Evolutionary conservation across 2,797 vertebrate species (phyloP), one percentile per base, ranked within the genome.

Genomic region (Cyprinodon diabolis): DNA sequence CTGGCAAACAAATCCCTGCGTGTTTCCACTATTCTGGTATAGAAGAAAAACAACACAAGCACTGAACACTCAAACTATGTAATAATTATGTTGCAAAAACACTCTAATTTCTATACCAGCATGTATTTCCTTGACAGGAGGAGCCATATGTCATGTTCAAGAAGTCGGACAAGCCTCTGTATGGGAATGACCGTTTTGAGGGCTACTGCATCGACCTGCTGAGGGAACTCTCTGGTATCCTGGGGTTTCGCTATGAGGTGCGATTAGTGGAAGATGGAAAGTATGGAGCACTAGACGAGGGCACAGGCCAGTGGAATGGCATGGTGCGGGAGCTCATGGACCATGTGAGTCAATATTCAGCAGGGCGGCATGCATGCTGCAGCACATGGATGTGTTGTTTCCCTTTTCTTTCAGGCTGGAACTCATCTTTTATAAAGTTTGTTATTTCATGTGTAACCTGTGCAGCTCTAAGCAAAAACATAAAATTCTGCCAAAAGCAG

Each of bases 261-360:
- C 92, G 93, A 6, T 54, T 95, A 70, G 95, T 95, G 76, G 94
- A 95, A 71, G 95, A 95, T 5, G 94, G 93, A 48, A 94, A 84
- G 77, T 95, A 94, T 0, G 95, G 95, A 0, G 91, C 93, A 0
- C 83, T 95, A 75, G 95, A 95, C 45, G 95, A 95, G 85, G 67
- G 86, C 80, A 90, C 92, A 1, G 96, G 97, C 86, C 97, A 98
- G 19, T 99, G 98, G 98, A 99, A 97, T 87, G 98, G 98, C 85
- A 99, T 99, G 97, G 96, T 99, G 90, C 96, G 97, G 81, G 98
- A 99, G 88, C 92, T 99, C 75, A 99, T 99, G 71, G 97, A 99
- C 92, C 98, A 99, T 17, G 98, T 99, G 91, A 99, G 98, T 96
- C 58, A 60, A 40, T 21, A 6, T n/a, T 25, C n/a, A 51, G 6